phyloP scores from a whole-genome alignment of 2,113 vertebrate genomes.

The Hiodon tergisus region DNA sequence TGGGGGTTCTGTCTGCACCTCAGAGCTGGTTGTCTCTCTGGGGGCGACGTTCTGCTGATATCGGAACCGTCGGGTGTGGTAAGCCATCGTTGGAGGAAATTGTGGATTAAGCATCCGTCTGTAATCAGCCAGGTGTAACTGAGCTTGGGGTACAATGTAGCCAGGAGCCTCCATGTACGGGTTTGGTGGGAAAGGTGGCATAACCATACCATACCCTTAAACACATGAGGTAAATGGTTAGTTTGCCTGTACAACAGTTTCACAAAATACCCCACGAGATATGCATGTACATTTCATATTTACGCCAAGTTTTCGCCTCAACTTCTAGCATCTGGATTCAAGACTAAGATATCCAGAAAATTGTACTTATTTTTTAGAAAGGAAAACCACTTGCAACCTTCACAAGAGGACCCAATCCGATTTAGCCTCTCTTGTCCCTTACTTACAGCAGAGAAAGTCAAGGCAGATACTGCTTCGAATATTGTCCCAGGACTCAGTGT shows the following conservation, averaged over 20 bases:
- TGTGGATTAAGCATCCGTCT: slow-evolving; percentile 58
- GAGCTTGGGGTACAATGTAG: slow-evolving; percentile 59
- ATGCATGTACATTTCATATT: no score
- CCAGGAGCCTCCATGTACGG: slow-evolving; percentile 57
- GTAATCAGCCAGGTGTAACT: slow-evolving; percentile 63
- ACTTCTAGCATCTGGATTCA: no score
- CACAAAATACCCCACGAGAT: not conserved
- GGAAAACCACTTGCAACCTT: no score
- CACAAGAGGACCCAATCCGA: no score
- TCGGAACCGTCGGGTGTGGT: slow-evolving; percentile 55
- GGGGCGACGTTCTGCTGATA: slow-evolving; percentile 49
- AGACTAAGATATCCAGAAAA: no score
- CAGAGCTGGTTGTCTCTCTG: slow-evolving; percentile 50
- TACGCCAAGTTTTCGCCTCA: no score
- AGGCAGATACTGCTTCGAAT: not conserved
- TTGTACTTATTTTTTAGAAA: no score
- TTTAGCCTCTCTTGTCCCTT: no score
- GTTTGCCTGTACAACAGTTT: no score
- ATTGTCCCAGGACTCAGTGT: not conserved
- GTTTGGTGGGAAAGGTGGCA: slow-evolving; percentile 51
- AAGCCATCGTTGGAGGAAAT: slow-evolving; percentile 59
- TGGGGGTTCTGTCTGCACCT: slow-evolving; percentile 64
- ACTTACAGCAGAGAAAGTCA: no score
- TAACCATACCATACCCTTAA: slow-evolving; percentile 56
- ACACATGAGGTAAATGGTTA: not conserved